Base-by-base conservation (phyloP, 2,888 invertebrate genomes). In the Aelia acuminata region DNA sequence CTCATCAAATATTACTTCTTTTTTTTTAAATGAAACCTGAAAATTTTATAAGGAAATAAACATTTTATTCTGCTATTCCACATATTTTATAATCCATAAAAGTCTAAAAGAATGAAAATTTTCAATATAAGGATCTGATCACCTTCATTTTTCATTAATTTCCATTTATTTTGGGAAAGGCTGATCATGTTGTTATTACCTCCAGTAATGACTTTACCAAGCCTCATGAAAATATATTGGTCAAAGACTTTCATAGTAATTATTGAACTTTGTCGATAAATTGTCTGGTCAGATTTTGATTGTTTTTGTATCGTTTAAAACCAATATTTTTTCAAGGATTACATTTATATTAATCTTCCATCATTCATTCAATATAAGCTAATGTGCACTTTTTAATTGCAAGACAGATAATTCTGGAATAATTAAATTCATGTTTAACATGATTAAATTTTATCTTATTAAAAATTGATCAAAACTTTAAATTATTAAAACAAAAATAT, bases 321-420 rank as follows among this genome's bases (percentile, higher is more conserved):
- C 80, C 80, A 80, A 43, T 80, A 80, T 80, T 80, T 80, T 80
- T 80, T 80, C 80, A n/a, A 80, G 47, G 43, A 13, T 80, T 80
- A 39, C 43, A 43, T 80, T 47, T 47, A 43, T 22, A 80, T 80
- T 80, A 80, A 80, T 80, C 43, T 47, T 80, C 11, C 80, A 80
- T 80, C 43, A 43, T 47, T n/a, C 80, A 80, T 80, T n/a, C 80
- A 80, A 80, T 43, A 39, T 39, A n/a, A 47, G 80, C 80, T 80
- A 80, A 80, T 80, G 31, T 70, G 80, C 80, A 80, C 80, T 80
- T 80, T 80, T 80, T 80, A 39, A 80, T 47, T 80, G 22, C 35
- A 43, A 80, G 80, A n/a, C 80, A 47, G 80, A 43, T 80, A 80
- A 80, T 47, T 43, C 43, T 80, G 43, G 15, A 18, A 20, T 53